Evolutionary conservation across 2,888 invertebrate species (phyloP), one percentile per base, ranked within the genome.

Genomic region (Tachina fera): DNA sequence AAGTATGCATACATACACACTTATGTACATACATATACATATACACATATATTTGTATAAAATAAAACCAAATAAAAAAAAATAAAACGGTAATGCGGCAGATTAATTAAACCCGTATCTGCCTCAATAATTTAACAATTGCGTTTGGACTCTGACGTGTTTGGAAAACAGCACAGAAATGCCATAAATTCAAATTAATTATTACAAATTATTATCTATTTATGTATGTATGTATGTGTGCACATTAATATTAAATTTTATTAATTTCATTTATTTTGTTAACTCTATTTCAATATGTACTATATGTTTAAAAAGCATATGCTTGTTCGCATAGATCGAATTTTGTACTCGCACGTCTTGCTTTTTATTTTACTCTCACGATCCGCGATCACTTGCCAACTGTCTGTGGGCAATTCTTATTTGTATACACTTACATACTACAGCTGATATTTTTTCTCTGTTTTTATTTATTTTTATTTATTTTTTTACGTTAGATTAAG

Each of bases 371-470:
- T 76, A 72, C 83, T 86, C 83, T 76, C 76, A 68, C 83, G 86
- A 72, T 83, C 79, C 72, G 63, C 83, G 86, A 86, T 86, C 86
- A 72, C 67, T 86, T 82, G 78, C 75, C 86, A 86, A 86, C 86
- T 86, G 86, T 76, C 79, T 78, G 61, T 80, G 47, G 58, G 60
- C 53, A 81, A 68, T 43, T 74, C 81, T 82, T 76, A 61, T 49
- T 83, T 86, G 70, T 85, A 71, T 60, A 70, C 41, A 31, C 43
- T 31, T 14, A n/a, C 14, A 9, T 19, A 61, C 14, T 16, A 70
- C 43, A 58, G 63, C 63, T 76, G 75, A 75, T 76, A 65, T 74
- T 83, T 53, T 76, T 65, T 65, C 56, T 70, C 19, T 49, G 39
- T 67, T 31, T 58, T 65, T 22, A n/a, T 61, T 65, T 65, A 6